Base-by-base conservation (phyloP, 2,888 invertebrate species). In the Laspeyria flexula region DNA sequence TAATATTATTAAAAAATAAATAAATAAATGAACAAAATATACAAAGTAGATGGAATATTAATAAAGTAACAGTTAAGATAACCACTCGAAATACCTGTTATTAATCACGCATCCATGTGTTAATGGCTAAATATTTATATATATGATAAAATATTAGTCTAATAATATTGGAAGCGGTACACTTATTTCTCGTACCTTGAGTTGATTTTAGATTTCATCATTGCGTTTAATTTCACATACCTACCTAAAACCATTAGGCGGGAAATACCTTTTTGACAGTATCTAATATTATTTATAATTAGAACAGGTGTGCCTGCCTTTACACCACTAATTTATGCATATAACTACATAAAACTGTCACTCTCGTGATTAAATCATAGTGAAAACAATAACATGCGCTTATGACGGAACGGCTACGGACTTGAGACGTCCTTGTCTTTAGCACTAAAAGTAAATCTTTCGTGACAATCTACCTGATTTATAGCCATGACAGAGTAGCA, bases 201-300 rank as follows among this genome's bases (percentile, higher is more conserved):
- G 33, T 43, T 43, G 33, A 37, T 16, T 31, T 18, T n/a, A 23
- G 11, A 15, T 30, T 29, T 30, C 43, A 27, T 37, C 58, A 33
- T 18, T 23, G n/a, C 33, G 11, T 16, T 45, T 46, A 38, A 53
- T 51, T 46, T 48, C 47, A 50, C 47, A 60, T 31, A 37, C 47
- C 33, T 39, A 39, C n/a, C n/a, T n/a, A n/a, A n/a, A n/a, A n/a
- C n/a, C n/a, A 43, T 9, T 45, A 54, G 48, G 48, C 65, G 74
- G 73, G 63, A 66, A 67, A 63, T 55, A 41, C 45, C 40, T 44
- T 42, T 48, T 50, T 48, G 56, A 60, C 71, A 59, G 55, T 53
- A 41, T 16, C 31, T 47, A 56, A 43, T 47, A 35, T 30, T 51
- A 60, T 70, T 60, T 55, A 57, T 63, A 49, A 44, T 44, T 44